Base-by-base conservation (phyloP, 1,140 invertebrate species). In the Ctenoplectra terminalis region DNA sequence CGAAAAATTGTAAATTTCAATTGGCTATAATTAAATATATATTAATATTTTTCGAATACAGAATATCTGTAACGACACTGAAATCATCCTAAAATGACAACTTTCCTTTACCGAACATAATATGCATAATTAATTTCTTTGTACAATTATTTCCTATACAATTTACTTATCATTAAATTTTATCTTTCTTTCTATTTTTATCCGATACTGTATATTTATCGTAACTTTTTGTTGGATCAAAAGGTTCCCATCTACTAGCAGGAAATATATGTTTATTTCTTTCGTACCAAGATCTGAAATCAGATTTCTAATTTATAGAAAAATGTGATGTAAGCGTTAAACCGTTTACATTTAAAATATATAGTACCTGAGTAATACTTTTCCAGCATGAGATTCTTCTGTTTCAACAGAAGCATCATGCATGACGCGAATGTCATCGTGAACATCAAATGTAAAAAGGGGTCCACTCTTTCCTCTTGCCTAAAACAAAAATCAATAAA, bases 251-350 rank as follows among this genome's bases (percentile, higher is more conserved):
- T 89, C 99, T 95, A 88, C 98, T 99, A 1, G 99, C 99, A 26
- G 99, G 99, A 90, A 99, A 99, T 78, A 99, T 99, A 89, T 99
- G 99, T 92, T 99, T 99, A 91, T 99, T 99, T 85, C 99, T 95
- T 93, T 99, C 99, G 93, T 99, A 99, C 99, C 99, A 99, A 77
- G 96, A 97, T 85, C 97, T 95, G 85, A 76, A 90, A 90, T 83
- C 60, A 84, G 3, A 63, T n/a, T 61, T 40, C 77, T 11, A 29
- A 48, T 61, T 52, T 23, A 34, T 20, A 52, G 50, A 46, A 3
- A 26, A 29, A 37, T 15, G n/a, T 26, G n/a, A 23, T 29, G 74
- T 63, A 50, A 70, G 54, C 7, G 37, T 20, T 15, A 52, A 20
- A 52, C 13, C 6, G 31, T n/a, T 71, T 29, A 20, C 29, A 0